Percentiles rank a stretch among this genome's conserved stretches.
phyloP scores from a whole-genome alignment of 2,888 invertebrate genomes.

The Cataglyphis altisquamis region DNA sequence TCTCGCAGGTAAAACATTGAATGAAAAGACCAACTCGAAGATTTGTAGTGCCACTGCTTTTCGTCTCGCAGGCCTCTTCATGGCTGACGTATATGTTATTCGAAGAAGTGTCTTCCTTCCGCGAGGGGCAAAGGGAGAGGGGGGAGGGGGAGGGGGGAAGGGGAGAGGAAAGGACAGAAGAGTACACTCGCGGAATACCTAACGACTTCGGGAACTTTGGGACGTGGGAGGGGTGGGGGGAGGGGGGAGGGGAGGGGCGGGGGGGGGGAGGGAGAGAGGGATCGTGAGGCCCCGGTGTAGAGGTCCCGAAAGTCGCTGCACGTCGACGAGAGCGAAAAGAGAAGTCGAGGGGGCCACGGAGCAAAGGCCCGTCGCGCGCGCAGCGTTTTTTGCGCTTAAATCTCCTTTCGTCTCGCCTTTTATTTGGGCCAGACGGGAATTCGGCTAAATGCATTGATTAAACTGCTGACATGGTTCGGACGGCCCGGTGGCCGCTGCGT shows the following conservation, averaged over 20 bases:
- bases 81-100: conserved; percentile 74
- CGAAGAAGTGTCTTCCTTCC: conserved; percentile 67
- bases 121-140: conserved; percentile 25
- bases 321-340: conserved; percentile 26
- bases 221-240: conserved; percentile 24
- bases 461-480: conserved; percentile 84
- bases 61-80: conserved; percentile 72
- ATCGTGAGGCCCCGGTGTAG: not conserved
- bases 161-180: conserved; percentile 58
- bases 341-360: conserved; percentile 13
- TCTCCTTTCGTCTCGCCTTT: conserved; percentile 81
- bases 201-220: conserved; percentile 76
- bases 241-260: too few relatives aligned
- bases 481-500: conserved; percentile 84
- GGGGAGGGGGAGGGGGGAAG: conserved; percentile 12
- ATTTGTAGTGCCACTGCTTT: conserved; percentile 61
- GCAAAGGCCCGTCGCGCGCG: conserved; percentile 69
- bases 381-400: conserved; percentile 80
- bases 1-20: conserved; percentile 63
- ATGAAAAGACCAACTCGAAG: conserved; percentile 65
- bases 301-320: conserved; percentile 43
- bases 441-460: conserved; percentile 86
- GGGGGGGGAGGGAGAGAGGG: not conserved
- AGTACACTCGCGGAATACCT: conserved; percentile 82
- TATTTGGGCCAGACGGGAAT: conserved; percentile 86